Evolutionary conservation across 2,797 vertebrate genomes (phyloP).

Genomic region (Acipenser transmontanus): DNA sequence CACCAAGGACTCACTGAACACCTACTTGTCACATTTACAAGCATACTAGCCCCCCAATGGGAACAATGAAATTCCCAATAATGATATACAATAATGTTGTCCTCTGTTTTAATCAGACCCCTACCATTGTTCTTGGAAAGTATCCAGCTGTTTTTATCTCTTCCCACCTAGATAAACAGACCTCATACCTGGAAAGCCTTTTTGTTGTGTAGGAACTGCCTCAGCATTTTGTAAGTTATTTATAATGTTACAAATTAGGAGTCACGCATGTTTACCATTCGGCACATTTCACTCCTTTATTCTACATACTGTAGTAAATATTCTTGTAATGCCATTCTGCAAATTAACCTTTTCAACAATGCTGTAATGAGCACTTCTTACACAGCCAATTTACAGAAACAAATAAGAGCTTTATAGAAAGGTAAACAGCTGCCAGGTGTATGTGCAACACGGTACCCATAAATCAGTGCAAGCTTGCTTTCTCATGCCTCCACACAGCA

Average conservation of each 20-base stretch:
- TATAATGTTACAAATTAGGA: background rate
- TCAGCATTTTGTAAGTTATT: too few relatives aligned
- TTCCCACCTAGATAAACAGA: too few relatives aligned
- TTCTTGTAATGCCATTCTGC: too few relatives aligned
- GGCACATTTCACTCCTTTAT: background rate
- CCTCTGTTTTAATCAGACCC: too few relatives aligned
- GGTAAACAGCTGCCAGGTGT: slow-evolving; percentile 33
- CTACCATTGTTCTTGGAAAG: too few relatives aligned
- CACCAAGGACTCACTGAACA: slow-evolving; percentile 43
- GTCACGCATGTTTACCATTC: background rate
- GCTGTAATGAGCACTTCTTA: too few relatives aligned
- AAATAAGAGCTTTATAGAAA: slow-evolving; percentile 10
- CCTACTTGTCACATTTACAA: slow-evolving; percentile 56
- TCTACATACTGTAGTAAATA: too few relatives aligned
- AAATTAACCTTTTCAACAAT: too few relatives aligned
- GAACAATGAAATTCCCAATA: slow-evolving; percentile 63
- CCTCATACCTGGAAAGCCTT: too few relatives aligned
- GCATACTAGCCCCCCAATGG: slow-evolving; percentile 49
- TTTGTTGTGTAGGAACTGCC: too few relatives aligned
- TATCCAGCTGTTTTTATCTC: too few relatives aligned
- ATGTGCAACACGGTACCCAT: slow-evolving; percentile 35
- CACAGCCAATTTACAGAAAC: background rate
- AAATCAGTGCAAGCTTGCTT: slow-evolving; percentile 32
- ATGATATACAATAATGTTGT: slow-evolving; percentile 7
- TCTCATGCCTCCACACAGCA: slow-evolving; percentile 52